These are phyloP conservation scores for Tragopan temminckii DNA, from an alignment of 2,797 vertebrate species.

Conservation along the genomic window DNA sequence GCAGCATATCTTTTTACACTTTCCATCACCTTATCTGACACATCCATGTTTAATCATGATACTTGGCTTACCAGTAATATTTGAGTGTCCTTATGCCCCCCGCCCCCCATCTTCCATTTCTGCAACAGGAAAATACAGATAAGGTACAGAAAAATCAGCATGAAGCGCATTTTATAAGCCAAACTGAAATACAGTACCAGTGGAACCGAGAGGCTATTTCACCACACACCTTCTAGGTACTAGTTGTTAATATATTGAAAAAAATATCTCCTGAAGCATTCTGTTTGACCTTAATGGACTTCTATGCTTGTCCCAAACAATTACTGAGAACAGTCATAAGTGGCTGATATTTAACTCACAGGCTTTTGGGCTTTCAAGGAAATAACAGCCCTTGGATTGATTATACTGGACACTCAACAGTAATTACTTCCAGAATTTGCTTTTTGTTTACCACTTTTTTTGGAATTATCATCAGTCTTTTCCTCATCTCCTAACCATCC, in stretches of 20 bases:
- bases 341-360: not conserved
- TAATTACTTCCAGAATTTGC: not conserved
- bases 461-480: not conserved
- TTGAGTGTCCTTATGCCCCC: conserved; percentile 6
- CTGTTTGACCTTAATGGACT: not conserved
- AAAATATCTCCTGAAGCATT: not conserved
- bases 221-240: not conserved
- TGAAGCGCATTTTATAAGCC: not conserved
- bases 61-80: conserved; percentile 39
- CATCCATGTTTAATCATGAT: conserved; percentile 59
- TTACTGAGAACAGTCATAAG: not conserved
- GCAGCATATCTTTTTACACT: conserved; percentile 67
- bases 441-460: not conserved
- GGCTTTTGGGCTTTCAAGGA: not conserved
- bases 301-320: not conserved
- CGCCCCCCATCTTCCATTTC: not conserved
- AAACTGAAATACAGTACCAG: not conserved
- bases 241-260: rapidly evolving
- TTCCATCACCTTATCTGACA: conserved; percentile 67
- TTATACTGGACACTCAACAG: not conserved
- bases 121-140: conserved; percentile 46
- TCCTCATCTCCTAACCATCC: not conserved
- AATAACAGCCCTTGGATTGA: not conserved
- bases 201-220: not conserved
- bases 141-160: conserved; percentile 17